Conservation (phyloP, 2,113 vertebrate species). For the Toxotes jaculatrix region DNA sequence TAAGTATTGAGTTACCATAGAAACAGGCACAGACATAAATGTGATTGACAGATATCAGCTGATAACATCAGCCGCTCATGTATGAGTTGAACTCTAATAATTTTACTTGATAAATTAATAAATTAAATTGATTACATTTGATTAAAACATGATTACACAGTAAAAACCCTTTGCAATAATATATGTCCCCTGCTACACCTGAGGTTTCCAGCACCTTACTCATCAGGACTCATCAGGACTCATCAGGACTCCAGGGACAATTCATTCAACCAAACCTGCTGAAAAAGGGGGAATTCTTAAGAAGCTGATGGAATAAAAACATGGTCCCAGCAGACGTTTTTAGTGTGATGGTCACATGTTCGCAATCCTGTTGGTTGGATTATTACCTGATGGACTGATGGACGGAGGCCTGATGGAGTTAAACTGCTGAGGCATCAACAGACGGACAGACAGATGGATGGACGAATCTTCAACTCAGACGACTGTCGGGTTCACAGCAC, state of each 20-base stretch:
- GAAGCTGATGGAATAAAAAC: constrained; percentile 33
- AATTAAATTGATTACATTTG: too few relatives aligned
- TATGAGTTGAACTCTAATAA: not conserved
- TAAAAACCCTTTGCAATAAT: not conserved
- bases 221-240: not conserved
- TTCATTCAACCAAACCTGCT: not conserved
- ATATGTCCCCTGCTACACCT: not conserved
- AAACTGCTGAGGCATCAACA: constrained; percentile 13
- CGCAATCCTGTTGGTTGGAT: constrained; percentile 54
- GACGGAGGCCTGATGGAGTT: constrained; percentile 35
- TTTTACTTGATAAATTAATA: not conserved
- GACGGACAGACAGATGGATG: not conserved
- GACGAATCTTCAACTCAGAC: not conserved
- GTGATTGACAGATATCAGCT: not conserved
- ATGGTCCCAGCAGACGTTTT: not conserved
- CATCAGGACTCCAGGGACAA: constrained; percentile 14
- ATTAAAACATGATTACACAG: too few relatives aligned
- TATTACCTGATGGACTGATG: constrained; percentile 36
- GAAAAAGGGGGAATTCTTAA: not conserved
- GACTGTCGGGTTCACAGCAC: not conserved
- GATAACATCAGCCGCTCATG: not conserved
- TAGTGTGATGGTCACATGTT: constrained; percentile 20
- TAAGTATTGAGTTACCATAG: not conserved
- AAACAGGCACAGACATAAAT: not conserved
- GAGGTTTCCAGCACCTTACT: constrained; percentile 25